These are phyloP conservation scores for Philantomba maxwellii DNA, from an alignment of 2,113 vertebrate species.

Conservation along the genomic window DNA sequence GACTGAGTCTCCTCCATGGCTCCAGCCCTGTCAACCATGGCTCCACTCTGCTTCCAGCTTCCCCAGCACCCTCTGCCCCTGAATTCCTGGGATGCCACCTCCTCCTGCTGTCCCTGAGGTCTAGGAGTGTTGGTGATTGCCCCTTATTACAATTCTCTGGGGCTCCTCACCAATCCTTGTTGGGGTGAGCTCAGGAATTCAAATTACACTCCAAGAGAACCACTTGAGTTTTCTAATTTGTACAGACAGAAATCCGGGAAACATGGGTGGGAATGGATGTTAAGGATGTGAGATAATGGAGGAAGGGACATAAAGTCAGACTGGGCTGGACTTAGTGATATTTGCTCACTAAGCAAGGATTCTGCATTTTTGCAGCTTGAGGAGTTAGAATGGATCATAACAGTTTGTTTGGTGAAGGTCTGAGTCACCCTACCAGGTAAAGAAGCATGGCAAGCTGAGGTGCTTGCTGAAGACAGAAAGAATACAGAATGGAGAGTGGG, in stretches of 20 bases:
- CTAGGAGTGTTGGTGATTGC: no score
- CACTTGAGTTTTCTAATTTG: not conserved
- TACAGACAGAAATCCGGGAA: not conserved
- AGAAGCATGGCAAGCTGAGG: not conserved
- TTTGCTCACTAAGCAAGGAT: not conserved
- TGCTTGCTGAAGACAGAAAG: not conserved
- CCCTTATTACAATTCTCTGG: not conserved
- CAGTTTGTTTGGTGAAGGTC: not conserved
- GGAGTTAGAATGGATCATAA: not conserved
- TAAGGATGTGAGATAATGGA: not conserved
- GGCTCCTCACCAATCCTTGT: rapidly evolving
- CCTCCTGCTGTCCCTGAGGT: no score
- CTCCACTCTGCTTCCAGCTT: not conserved
- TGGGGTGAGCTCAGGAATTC: not conserved
- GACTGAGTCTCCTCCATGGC: not conserved
- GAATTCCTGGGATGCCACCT: not conserved
- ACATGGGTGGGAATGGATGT: not conserved
- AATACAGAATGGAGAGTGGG: not conserved
- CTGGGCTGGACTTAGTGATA: not conserved
- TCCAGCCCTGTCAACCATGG: not conserved
- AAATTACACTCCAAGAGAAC: not conserved
- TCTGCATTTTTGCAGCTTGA: not conserved
- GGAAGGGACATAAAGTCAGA: not conserved
- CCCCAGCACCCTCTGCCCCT: not conserved
- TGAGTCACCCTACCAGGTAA: not conserved